These are phyloP conservation scores for Matsumyia berberina DNA, from an alignment of 2,888 invertebrate species.

Conservation along the genomic window DNA sequence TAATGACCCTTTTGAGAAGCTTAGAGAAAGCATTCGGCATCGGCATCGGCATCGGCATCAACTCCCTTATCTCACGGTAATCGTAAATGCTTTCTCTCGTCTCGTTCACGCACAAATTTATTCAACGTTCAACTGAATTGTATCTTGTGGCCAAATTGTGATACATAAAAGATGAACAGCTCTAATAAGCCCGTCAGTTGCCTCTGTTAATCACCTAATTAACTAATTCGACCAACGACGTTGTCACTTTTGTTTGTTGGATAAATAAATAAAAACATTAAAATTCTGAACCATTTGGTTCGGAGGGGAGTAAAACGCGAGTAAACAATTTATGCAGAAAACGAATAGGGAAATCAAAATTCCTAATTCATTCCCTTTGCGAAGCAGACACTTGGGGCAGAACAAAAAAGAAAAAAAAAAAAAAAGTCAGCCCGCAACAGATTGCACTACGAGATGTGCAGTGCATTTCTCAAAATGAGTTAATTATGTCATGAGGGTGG, in stretches of 20 bases:
- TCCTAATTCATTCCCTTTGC: slow-evolving; percentile 53
- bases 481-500: slow-evolving; percentile 85
- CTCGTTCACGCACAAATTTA: neutral
- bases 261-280: slow-evolving; percentile 35
- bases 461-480: slow-evolving; percentile 78
- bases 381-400: neutral
- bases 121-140: neutral
- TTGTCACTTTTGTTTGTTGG: slow-evolving; percentile 62
- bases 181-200: neutral
- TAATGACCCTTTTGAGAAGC: too few relatives aligned
- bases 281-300: slow-evolving; percentile 37
- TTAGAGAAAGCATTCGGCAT: too few relatives aligned
- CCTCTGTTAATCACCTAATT: slow-evolving; percentile 7
- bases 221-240: slow-evolving; percentile 14
- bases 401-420: neutral
- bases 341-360: slow-evolving; percentile 61
- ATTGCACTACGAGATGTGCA: slow-evolving; percentile 68
- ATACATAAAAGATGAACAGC: neutral
- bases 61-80: too few relatives aligned
- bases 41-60: too few relatives aligned
- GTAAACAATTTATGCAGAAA: slow-evolving; percentile 46
- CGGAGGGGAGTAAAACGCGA: slow-evolving; percentile 10
- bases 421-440: slow-evolving; percentile 29
- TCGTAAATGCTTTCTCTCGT: too few relatives aligned
- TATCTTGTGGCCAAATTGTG: neutral